Evolutionary conservation across 2,888 invertebrate genomes (phyloP), one percentile per base, ranked within the genome.

Genomic region (Crossocerus cetratus): DNA sequence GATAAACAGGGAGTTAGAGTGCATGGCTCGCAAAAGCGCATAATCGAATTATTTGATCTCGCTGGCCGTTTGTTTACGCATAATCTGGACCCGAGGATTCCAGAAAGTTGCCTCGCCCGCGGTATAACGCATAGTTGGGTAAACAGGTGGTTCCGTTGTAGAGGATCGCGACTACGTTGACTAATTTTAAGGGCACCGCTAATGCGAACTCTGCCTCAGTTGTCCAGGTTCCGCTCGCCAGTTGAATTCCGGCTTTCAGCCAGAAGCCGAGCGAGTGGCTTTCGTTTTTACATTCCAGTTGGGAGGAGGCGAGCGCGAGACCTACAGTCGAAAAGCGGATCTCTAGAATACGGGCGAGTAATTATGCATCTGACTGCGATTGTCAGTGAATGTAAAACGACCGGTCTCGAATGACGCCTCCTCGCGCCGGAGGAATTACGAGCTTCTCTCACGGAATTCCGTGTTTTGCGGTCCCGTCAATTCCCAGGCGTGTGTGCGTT

Each of bases 21-120:
- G 63, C 55, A 23, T 13, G 53, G 49, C 43, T 5, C 22, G n/a
- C 22, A 13, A 21, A 16, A 16, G 42, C 13, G 55, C 61, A 71
- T 71, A 60, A 73, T 73, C 73, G 53, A 71, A 73, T 73, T 71
- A 73, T 62, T 57, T 63, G 32, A 32, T 32, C 32, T 53, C 45
- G 49, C 23, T 58, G 44, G 32, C 49, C 58, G 16, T 53, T 53
- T 57, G 71, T 71, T 71, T 63, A 56, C 66, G 73, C 63, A 63
- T 57, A 63, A 64, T 65, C 63, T n/a, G 59, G 16, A 16, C 14
- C 4, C n/a, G 49, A 4, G 16, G 14, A 49, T 49, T 49, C 49
- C n/a, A 49, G 49, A 49, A 49, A 16, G 8, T 32, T 32, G 23
- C 2, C 8, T 2, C 32, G 32, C 32, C 8, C 32, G 32, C 32